A percentile compares a stretch with the other conserved stretches of the same genome.
phyloP scores from a whole-genome alignment of 2,797 vertebrate species.

The Peromyscus eremicus region DNA sequence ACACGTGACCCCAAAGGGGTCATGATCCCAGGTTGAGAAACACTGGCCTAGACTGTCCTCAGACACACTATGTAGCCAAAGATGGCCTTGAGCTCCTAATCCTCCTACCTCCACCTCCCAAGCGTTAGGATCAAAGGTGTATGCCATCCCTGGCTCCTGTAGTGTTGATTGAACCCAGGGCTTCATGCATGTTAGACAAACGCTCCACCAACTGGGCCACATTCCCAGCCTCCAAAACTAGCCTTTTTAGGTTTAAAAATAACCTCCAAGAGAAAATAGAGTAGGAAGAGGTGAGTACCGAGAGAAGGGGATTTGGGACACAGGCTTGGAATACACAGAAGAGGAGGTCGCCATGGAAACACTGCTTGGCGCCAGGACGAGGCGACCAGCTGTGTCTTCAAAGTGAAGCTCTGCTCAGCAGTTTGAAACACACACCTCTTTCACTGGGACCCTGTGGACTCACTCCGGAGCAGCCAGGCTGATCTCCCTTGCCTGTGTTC shows the following conservation, averaged over 20 bases:
- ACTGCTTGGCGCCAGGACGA: neutral
- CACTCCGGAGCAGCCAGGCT: neutral
- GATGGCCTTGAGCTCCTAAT: neutral
- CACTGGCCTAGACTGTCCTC: neutral
- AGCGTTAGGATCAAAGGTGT: neutral
- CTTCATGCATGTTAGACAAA: neutral
- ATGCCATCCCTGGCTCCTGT: no score
- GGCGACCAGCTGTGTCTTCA: constrained; percentile 48
- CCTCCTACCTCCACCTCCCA: neutral
- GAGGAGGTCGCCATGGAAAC: constrained; percentile 72
- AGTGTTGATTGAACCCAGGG: neutral
- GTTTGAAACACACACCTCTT: neutral
- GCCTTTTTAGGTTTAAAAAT: constrained; percentile 50
- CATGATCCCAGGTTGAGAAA: neutral
- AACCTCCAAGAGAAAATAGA: neutral
- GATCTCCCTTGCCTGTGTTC: neutral
- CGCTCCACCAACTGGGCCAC: neutral
- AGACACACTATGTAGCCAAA: neutral
- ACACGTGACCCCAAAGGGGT: neutral
- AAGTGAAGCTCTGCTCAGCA: constrained; percentile 40
- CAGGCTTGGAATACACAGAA: constrained; percentile 10
- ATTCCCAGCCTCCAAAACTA: neutral
- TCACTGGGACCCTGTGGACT: neutral
- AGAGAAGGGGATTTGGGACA: constrained; percentile 18
- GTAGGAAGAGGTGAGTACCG: neutral